phyloP scores from a whole-genome alignment of 2,113 vertebrate species.

The Gnathonemus longibarbis region DNA sequence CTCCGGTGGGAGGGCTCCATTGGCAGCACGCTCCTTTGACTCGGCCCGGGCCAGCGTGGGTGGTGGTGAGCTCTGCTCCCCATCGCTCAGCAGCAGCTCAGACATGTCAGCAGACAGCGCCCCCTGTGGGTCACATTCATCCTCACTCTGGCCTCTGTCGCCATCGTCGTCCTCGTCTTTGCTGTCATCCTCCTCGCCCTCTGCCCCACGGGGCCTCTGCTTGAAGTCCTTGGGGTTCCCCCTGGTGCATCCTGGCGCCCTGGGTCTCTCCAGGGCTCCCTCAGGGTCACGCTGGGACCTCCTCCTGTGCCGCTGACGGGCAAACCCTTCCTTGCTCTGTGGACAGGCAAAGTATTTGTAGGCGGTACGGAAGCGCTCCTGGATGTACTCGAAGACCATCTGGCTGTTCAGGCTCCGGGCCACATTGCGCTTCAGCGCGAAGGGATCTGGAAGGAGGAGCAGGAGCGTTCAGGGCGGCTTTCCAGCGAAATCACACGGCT shows the following conservation, averaged over 20 bases:
- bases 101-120: conserved; percentile 28
- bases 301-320: conserved; percentile 26
- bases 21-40: not conserved
- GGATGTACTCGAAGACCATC: conserved; percentile 97
- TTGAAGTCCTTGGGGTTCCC: conserved; percentile 1
- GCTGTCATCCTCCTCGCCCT: conserved; percentile 36
- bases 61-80: not conserved
- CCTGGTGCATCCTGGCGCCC: not conserved
- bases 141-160: not conserved
- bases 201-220: conserved; percentile 15
- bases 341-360: conserved; percentile 96
- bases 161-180: conserved; percentile 31
- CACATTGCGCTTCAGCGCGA: conserved; percentile 94
- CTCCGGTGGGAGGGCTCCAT: conserved; percentile 50
- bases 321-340: conserved; percentile 69
- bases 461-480: not conserved
- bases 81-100: conserved; percentile 39
- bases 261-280: not conserved
- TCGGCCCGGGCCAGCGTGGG: not conserved
- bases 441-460: conserved; percentile 70
- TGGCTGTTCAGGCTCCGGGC: conserved; percentile 96
- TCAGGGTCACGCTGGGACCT: conserved; percentile 10
- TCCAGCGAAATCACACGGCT: not conserved
- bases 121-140: conserved; percentile 25
- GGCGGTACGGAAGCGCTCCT: conserved; percentile 87